Evolutionary conservation across 2,797 vertebrate genomes (phyloP).

Genomic region (Molossus alvarezi): DNA sequence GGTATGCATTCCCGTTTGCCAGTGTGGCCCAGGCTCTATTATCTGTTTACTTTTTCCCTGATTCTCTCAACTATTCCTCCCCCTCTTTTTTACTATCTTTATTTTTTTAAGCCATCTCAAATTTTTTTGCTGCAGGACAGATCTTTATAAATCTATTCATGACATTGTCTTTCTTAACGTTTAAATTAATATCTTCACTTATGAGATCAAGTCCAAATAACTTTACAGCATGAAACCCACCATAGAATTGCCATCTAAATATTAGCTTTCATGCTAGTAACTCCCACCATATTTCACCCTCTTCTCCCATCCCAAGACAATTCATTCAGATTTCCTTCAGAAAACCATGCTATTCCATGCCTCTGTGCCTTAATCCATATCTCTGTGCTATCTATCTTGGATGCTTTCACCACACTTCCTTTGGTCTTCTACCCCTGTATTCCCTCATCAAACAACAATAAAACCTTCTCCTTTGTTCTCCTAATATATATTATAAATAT

Average conservation of each 20-base stretch:
- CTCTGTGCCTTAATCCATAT: neutral
- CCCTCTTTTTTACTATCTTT: neutral
- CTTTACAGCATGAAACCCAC: neutral
- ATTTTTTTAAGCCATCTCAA: neutral
- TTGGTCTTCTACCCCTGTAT: neutral
- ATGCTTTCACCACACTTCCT: neutral
- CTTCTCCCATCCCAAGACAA: neutral
- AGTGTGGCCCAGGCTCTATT: neutral
- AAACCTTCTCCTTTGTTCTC: neutral
- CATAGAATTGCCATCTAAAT: neutral
- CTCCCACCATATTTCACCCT: neutral
- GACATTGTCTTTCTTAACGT: neutral
- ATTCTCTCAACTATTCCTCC: neutral
- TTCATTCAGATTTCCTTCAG: neutral
- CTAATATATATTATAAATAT: neutral
- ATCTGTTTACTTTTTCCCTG: neutral
- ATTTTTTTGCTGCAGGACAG: neutral
- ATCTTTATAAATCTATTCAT: neutral
- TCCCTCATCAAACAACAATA: accelerated
- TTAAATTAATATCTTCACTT: neutral
- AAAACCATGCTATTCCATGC: neutral
- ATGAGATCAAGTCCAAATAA: neutral
- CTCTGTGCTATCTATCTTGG: neutral
- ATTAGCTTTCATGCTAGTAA: neutral
- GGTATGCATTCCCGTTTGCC: neutral